Evolutionary conservation across 2,113 vertebrate species (phyloP).

Genomic region (Podiceps cristatus): DNA sequence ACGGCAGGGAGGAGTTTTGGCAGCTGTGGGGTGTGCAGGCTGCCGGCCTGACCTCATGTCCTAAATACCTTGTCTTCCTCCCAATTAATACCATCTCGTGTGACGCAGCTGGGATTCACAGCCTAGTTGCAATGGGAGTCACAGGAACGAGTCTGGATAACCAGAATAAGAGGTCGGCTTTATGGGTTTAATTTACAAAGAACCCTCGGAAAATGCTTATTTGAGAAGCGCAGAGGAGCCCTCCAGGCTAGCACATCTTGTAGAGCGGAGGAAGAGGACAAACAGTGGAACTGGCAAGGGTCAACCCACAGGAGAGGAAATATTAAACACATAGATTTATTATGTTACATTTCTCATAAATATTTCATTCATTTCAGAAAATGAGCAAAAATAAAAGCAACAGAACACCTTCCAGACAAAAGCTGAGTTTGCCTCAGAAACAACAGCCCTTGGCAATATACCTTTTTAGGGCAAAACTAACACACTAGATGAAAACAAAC

Average conservation of each 20-base stretch:
- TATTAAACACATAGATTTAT: constrained; percentile 40
- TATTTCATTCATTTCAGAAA: neutral
- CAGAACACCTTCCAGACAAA: neutral
- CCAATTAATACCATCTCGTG: neutral
- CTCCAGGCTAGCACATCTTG: neutral
- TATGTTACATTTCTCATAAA: neutral
- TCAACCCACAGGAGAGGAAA: neutral
- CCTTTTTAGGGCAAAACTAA: neutral
- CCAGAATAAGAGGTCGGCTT: neutral
- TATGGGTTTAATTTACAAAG: neutral
- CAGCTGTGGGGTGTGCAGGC: neutral
- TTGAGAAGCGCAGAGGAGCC: neutral
- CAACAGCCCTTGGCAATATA: neutral
- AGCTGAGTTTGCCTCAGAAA: neutral
- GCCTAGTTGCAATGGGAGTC: neutral
- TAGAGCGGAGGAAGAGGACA: neutral
- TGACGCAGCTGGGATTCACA: neutral
- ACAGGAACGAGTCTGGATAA: neutral
- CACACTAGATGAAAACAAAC: neutral
- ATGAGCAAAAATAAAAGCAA: neutral
- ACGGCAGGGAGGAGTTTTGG: neutral
- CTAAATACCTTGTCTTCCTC: constrained; percentile 13
- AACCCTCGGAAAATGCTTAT: neutral
- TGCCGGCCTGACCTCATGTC: neutral
- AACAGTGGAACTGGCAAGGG: neutral